These are phyloP conservation scores for Enteromius anoplus DNA, from an alignment of 2,797 vertebrate species.

Conservation along the genomic window DNA sequence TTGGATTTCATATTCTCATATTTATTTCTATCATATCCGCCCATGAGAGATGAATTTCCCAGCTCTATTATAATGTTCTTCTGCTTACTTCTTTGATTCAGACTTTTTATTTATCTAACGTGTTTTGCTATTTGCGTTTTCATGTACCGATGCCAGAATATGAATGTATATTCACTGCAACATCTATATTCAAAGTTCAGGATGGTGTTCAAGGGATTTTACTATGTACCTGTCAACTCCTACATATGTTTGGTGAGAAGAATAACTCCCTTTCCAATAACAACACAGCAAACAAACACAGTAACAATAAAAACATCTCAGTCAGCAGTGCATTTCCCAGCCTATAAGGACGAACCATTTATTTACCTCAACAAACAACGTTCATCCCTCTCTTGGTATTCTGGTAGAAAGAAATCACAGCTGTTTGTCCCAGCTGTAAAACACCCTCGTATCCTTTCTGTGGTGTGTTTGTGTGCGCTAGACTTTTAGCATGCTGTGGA, in stretches of 20 bases:
- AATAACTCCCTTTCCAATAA: constrained; percentile 40
- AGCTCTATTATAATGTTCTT: background rate
- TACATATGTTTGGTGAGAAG: constrained; percentile 40
- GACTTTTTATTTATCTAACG: constrained; percentile 37
- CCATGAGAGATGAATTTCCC: background rate
- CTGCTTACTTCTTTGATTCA: background rate
- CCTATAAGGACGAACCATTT: constrained; percentile 34
- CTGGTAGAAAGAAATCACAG: constrained; percentile 17
- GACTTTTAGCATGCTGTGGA: constrained; percentile 7
- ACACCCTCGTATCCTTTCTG: background rate
- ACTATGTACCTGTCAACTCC: constrained; percentile 17
- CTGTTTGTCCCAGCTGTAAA: constrained; percentile 6
- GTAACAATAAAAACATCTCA: constrained; percentile 35
- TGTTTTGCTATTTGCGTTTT: constrained; percentile 35
- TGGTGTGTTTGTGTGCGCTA: constrained; percentile 2
- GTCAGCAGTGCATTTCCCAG: constrained; percentile 18
- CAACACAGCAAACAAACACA: constrained; percentile 45
- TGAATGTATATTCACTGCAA: background rate
- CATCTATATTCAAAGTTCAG: constrained; percentile 35
- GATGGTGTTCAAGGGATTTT: constrained; percentile 22
- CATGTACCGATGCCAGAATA: constrained; percentile 27
- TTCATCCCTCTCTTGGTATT: constrained; percentile 40
- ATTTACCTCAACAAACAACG: constrained; percentile 29
- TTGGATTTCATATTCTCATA: constrained; percentile 4
- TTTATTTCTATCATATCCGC: constrained; percentile 4